phyloP scores from a whole-genome alignment of 2,888 invertebrate species.

The Heteropelma amictum region DNA sequence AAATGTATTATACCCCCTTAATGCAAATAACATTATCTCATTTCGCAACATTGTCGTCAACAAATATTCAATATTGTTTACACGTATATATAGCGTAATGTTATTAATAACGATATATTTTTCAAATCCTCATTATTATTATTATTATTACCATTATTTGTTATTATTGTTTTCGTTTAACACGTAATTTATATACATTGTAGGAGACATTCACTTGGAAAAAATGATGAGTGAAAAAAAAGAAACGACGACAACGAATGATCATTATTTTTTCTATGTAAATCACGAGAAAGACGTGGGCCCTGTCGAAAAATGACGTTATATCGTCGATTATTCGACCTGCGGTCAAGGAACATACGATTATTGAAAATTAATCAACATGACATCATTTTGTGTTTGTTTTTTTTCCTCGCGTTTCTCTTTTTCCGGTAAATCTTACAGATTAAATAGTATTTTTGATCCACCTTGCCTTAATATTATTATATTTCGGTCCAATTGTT shows the following conservation, averaged over 20 bases:
- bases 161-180: background rate
- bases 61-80: slow-evolving; percentile 39
- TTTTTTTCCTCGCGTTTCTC: background rate
- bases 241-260: too few species aligned
- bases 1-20: too few species aligned
- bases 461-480: slow-evolving; percentile 26
- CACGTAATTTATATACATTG: slow-evolving; percentile 48
- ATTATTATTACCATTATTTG: slow-evolving; percentile 21
- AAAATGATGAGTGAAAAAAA: too few species aligned
- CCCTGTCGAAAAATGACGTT: background rate
- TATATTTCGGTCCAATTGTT: slow-evolving; percentile 50
- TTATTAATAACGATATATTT: background rate
- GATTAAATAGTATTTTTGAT: slow-evolving; percentile 11
- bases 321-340: background rate
- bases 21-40: slow-evolving; percentile 39
- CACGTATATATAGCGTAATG: too few species aligned
- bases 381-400: too few species aligned
- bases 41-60: slow-evolving; percentile 35
- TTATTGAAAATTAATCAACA: background rate
- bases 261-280: too few species aligned
- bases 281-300: too few species aligned
- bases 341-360: background rate
- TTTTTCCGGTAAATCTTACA: background rate
- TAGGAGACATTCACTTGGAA: slow-evolving; percentile 32
- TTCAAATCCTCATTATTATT: slow-evolving; percentile 18